phyloP scores from a whole-genome alignment of 2,797 vertebrate genomes.

The Pangasius krempfi region DNA sequence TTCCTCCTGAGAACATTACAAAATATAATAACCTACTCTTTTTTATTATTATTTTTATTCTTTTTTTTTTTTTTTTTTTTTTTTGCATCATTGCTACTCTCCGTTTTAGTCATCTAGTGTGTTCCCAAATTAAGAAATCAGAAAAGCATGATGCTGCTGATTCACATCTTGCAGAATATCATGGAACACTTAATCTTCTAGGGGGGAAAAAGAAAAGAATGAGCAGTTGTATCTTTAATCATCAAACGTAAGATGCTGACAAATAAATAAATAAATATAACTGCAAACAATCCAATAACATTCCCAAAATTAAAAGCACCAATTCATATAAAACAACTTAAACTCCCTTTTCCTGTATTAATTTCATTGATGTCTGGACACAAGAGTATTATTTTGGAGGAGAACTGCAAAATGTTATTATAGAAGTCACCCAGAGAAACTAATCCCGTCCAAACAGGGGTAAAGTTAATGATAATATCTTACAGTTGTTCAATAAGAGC shows the following conservation, averaged over 20 bases:
- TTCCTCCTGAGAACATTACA: neutral
- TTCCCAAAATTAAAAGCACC: no score
- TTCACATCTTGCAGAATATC: neutral
- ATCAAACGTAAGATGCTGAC: neutral
- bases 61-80: no score
- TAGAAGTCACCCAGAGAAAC: neutral
- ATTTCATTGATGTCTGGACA: neutral
- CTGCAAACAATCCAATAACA: neutral
- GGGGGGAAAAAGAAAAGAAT: neutral
- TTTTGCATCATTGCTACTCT: no score
- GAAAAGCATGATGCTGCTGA: neutral
- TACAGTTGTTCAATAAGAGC: neutral
- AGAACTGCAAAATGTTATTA: neutral
- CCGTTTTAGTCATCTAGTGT: no score
- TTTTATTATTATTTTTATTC: neutral
- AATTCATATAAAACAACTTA: neutral
- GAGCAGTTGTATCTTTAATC: neutral
- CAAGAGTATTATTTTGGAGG: neutral
- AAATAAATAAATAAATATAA: neutral
- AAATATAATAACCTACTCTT: neutral
- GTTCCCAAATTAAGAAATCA: neutral
- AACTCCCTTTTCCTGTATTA: no score
- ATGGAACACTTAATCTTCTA: neutral
- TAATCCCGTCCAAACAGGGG: slow-evolving; percentile 6
- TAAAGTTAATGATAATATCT: neutral